These are phyloP conservation scores for Pristis pectinata DNA, from an alignment of 2,797 vertebrate genomes.

Conservation along the genomic window DNA sequence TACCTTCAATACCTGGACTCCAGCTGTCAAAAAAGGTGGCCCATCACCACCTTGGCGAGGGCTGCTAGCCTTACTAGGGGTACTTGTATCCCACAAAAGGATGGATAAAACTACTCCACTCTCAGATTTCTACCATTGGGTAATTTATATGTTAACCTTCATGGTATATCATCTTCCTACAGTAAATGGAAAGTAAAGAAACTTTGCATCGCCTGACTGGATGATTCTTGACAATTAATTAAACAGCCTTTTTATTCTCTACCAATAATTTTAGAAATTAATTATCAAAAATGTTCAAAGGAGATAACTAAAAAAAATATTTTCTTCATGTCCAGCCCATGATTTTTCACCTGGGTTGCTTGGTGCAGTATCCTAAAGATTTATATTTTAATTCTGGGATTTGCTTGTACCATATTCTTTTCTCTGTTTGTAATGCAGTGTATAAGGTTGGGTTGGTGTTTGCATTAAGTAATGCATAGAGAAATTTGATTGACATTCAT, in stretches of 20 bases:
- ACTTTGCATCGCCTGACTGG: not conserved
- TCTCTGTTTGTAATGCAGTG: not conserved
- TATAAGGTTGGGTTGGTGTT: not conserved
- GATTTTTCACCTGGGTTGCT: not conserved
- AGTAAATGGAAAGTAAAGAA: not conserved
- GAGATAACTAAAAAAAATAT: not conserved
- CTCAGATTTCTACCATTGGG: not conserved
- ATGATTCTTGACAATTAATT: not conserved
- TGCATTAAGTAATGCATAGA: not conserved
- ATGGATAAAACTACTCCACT: not conserved
- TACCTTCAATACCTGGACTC: no score
- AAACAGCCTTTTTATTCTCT: not conserved
- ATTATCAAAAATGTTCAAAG: not conserved
- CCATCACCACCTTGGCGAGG: no score
- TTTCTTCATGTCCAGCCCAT: not conserved
- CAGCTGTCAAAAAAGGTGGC: no score
- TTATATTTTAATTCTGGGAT: not conserved
- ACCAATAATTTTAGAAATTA: not conserved
- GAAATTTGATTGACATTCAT: not conserved
- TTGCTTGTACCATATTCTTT: not conserved
- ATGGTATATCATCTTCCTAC: not conserved
- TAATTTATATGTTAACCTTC: not conserved
- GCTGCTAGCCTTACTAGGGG: no score
- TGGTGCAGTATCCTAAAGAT: not conserved
- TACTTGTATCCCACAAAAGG: no score